Evolutionary conservation across 2,113 vertebrate species (phyloP).

Genomic region (Chroicocephalus ridibundus): DNA sequence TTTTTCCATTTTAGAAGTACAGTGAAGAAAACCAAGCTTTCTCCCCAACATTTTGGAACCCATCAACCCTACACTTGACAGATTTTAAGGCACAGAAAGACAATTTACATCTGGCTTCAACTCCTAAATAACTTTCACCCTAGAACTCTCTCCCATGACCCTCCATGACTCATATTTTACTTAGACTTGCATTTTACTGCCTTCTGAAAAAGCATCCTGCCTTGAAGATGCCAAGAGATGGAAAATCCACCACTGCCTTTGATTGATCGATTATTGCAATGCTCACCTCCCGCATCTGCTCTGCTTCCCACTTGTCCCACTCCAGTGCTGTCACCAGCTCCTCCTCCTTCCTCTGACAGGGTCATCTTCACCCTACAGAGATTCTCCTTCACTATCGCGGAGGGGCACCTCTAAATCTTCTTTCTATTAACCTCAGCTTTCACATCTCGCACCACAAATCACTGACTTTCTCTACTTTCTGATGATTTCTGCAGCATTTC

Average conservation of each 20-base stretch:
- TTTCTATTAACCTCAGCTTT: background rate
- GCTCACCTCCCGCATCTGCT: background rate
- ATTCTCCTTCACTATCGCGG: accelerated
- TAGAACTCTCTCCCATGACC: background rate
- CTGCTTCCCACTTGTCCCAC: accelerated
- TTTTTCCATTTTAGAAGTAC: accelerated
- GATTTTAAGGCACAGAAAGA: background rate
- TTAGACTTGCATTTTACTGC: background rate
- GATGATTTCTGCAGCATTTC: background rate
- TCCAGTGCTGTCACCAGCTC: background rate
- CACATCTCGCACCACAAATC: background rate
- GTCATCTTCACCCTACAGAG: background rate
- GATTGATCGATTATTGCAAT: accelerated
- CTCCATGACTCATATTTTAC: background rate
- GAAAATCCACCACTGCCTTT: background rate
- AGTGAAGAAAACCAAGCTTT: background rate
- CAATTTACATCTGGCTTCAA: background rate
- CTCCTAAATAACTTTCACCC: background rate
- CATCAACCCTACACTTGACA: background rate
- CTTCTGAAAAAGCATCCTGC: background rate
- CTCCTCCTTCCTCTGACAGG: background rate
- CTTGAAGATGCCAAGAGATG: background rate
- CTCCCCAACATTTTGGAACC: background rate
- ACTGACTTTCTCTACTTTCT: no score
- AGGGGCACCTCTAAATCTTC: background rate